Evolutionary conservation across 2,797 vertebrate species (phyloP).

Genomic region (Acrossocheilus wenchowensis): DNA sequence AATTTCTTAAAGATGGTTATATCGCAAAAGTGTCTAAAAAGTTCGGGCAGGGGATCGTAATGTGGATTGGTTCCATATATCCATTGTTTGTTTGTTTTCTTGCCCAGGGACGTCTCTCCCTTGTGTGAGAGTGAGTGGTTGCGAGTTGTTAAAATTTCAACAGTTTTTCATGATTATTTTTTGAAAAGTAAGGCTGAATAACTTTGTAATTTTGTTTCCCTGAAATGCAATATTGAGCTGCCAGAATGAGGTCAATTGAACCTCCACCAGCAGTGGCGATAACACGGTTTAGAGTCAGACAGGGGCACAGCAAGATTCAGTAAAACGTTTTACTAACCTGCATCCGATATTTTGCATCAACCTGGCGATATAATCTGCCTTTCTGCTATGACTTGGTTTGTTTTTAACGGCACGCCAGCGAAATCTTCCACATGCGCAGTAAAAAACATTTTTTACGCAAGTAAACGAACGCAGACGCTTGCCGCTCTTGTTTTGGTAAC

Average conservation of each 20-base stretch:
- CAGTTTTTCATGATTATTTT: conserved; percentile 75
- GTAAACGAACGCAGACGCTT: background rate
- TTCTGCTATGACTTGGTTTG: conserved; percentile 28
- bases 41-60: conserved; percentile 45
- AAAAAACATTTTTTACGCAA: background rate
- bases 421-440: conserved; percentile 1
- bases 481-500: background rate
- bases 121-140: conserved; percentile 62
- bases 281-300: conserved; percentile 10
- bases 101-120: conserved; percentile 62
- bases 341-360: conserved; percentile 22
- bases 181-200: conserved; percentile 74
- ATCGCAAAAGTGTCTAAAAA: conserved; percentile 2
- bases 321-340: conserved; percentile 18
- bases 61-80: conserved; percentile 37
- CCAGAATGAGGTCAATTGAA: conserved; percentile 59
- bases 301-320: conserved; percentile 34
- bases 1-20: conserved; percentile 17
- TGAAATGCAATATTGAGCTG: conserved; percentile 66
- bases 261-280: conserved; percentile 37
- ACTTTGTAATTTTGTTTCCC: conserved; percentile 86
- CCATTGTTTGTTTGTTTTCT: conserved; percentile 20
- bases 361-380: background rate
- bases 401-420: background rate
- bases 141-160: conserved; percentile 74